phyloP scores from a whole-genome alignment of 2,113 vertebrate genomes.

The Carlito syrichta region DNA sequence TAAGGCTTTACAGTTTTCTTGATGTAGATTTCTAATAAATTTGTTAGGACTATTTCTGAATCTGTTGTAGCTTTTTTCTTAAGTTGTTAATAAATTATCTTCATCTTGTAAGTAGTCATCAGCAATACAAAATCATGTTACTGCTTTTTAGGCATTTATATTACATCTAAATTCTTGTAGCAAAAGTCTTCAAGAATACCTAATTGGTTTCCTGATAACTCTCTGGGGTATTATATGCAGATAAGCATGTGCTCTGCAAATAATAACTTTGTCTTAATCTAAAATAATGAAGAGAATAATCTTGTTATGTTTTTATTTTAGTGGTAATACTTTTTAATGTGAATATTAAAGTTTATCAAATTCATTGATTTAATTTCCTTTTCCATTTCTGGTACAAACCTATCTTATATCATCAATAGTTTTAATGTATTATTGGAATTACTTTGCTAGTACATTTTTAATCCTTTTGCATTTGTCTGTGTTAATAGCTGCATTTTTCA shows the following conservation, averaged over 20 bases:
- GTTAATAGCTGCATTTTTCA: background rate
- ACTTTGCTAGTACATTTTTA: background rate
- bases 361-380: background rate
- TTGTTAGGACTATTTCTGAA: background rate
- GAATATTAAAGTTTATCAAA: background rate
- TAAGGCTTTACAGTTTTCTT: background rate
- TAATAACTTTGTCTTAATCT: background rate
- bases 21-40: background rate
- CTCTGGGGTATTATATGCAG: background rate
- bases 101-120: background rate
- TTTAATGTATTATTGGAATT: background rate
- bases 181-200: background rate
- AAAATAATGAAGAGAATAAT: background rate
- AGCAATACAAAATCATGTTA: background rate
- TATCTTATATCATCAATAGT: background rate
- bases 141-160: background rate
- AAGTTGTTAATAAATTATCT: background rate
- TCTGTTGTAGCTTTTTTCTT: background rate
- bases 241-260: background rate
- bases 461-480: background rate
- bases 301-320: background rate
- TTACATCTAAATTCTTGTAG: background rate
- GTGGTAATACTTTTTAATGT: background rate
- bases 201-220: background rate
- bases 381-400: background rate